Evolutionary conservation across 2,888 invertebrate species (phyloP).

Genomic region (Nomada fabriciana): DNA sequence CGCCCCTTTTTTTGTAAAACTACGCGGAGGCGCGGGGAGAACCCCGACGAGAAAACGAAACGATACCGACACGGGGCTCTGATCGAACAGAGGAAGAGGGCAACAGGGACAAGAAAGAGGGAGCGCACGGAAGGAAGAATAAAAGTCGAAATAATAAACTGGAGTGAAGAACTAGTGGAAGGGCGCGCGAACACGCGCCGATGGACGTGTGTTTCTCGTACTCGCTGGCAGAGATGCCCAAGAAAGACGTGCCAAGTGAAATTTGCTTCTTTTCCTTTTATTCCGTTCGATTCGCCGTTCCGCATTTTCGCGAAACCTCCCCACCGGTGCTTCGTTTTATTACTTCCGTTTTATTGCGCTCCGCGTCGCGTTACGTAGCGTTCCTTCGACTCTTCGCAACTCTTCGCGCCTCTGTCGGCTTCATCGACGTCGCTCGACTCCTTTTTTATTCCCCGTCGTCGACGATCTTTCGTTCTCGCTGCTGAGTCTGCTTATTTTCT

Average conservation of each 20-base stretch:
- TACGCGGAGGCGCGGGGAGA: constrained; percentile 72
- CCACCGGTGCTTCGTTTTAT: background rate
- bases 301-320: background rate
- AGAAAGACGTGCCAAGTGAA: constrained; percentile 37
- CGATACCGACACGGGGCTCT: constrained; percentile 37
- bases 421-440: background rate
- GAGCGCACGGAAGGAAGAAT: background rate
- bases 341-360: background rate
- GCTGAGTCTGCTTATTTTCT: too few relatives aligned
- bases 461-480: background rate
- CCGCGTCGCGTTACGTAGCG: too few relatives aligned
- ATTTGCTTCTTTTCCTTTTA: background rate
- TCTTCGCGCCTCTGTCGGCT: background rate
- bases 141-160: constrained; percentile 3
- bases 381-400: too few relatives aligned
- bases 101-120: background rate
- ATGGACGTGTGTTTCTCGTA: constrained; percentile 25
- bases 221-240: constrained; percentile 24
- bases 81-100: background rate
- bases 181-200: constrained; percentile 27
- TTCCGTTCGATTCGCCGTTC: background rate
- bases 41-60: constrained; percentile 29
- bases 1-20: constrained; percentile 76
- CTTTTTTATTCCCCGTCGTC: background rate
- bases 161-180: constrained; percentile 6